Base-by-base conservation (phyloP, 2,797 vertebrate species). In the Etheostoma perlongum region DNA sequence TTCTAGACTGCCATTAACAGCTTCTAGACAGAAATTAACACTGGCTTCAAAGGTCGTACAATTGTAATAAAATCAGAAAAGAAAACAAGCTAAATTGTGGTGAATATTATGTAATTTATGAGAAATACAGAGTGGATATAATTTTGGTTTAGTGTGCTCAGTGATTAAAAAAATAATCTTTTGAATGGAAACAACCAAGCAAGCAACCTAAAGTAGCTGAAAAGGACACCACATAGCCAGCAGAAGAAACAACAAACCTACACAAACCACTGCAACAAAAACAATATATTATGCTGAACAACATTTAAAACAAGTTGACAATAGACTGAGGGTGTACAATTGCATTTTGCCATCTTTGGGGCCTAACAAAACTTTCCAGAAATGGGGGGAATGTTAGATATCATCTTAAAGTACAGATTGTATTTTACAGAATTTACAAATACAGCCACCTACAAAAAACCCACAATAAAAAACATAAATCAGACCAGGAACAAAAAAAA, bases 11-110 rank as follows among this genome's bases (percentile, higher is more conserved):
- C 21, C 21, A 23, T 23, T 23, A 23, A 23, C 21, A 23, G 21
- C 21, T 23, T 23, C 21, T 23, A 23, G 1, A 46, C 36, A 60
- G 40, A 55, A 67, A 54, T 46, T 6, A 54, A 63, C 8, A 21
- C 27, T 40, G 19, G 6, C 49, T 51, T 62, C 46, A n/a, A 60
- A 57, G 2, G 54, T 58, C 0, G 0, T 9, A 44, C 7, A 2
- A 51, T 59, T 48, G 6, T 30, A 21, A 69, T 30, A 18, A 46
- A 67, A 65, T 30, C 19, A 27, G 18, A 72, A 51, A 44, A 68
- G 21, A 10, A 58, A 64, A 55, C 49, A 0, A 6, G 40, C 27
- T 55, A 6, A 62, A 60, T 16, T 42, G 4, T 53, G 16, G 2
- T 67, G 3, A 49, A 23, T n/a, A 23, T 18, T 64, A 25, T 47